Evolutionary conservation across 2,113 vertebrate species (phyloP).

Genomic region (Petrocephalus microphthalmus): DNA sequence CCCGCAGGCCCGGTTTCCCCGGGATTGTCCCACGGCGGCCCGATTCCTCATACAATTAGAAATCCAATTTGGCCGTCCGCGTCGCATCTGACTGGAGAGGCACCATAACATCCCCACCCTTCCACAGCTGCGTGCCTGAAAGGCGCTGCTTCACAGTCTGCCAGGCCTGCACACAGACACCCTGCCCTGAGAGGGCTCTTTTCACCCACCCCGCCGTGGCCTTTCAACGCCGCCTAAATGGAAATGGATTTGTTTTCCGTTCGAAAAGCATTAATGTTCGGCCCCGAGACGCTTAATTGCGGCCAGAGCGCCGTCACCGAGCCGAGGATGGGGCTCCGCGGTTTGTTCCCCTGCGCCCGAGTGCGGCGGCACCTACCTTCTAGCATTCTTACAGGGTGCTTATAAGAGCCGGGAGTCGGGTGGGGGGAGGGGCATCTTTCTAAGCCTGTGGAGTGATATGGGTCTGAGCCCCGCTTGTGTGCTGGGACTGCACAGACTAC

Average conservation of each 20-base stretch:
- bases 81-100: constrained; percentile 37
- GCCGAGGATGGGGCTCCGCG: not conserved
- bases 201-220: not conserved
- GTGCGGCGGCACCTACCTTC: not conserved
- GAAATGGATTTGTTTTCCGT: not conserved
- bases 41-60: constrained; percentile 81
- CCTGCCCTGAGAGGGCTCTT: not conserved
- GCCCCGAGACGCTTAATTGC: not conserved
- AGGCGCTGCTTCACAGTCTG: not conserved
- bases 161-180: constrained; percentile 13
- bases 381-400: not conserved
- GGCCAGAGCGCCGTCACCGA: not conserved
- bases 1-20: constrained; percentile 69
- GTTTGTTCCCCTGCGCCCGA: not conserved
- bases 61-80: constrained; percentile 76
- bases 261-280: not conserved
- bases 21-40: constrained; percentile 72
- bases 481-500: not conserved
- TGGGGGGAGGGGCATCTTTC: not conserved
- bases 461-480: not conserved
- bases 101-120: constrained; percentile 57
- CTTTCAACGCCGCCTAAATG: not conserved
- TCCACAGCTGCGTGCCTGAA: constrained; percentile 52
- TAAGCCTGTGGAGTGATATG: not conserved
- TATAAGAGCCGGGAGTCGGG: not conserved